phyloP scores from a whole-genome alignment of 2,888 invertebrate species.

The Ormyrus nitidulus region DNA sequence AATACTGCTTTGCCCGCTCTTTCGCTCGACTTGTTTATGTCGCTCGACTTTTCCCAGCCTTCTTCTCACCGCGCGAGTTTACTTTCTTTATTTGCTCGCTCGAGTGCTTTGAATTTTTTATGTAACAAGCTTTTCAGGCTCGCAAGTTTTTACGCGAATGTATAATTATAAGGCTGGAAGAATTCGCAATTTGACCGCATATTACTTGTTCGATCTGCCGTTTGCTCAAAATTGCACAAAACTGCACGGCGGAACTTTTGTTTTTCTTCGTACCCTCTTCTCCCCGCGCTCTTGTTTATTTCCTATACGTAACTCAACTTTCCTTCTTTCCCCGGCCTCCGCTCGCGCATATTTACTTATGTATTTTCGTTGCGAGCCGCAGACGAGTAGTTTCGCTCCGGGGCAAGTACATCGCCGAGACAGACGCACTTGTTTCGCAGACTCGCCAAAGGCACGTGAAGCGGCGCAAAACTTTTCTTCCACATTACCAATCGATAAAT shows the following conservation, averaged over 20 bases:
- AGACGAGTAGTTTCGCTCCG: neutral
- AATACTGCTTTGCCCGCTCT: conserved; percentile 5
- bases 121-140: neutral
- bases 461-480: conserved; percentile 28
- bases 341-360: conserved; percentile 16
- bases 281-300: conserved; percentile 14
- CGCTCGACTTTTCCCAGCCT: neutral
- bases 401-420: neutral
- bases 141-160: neutral
- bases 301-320: neutral
- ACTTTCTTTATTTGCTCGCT: neutral
- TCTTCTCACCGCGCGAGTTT: neutral
- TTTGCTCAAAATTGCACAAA: conserved; percentile 18
- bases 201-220: neutral
- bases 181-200: too few species aligned
- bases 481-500: conserved; percentile 44
- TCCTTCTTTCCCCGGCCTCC: neutral
- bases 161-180: too few species aligned
- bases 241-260: neutral
- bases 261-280: neutral
- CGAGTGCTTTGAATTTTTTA: neutral
- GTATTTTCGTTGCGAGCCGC: conserved; percentile 30
- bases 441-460: conserved; percentile 23
- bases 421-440: conserved; percentile 1
- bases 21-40: conserved; percentile 4